A percentile compares a stretch with the other conserved stretches of the same genome.
Conservation (phyloP, 2,888 invertebrate species). For the Onchidella celtica region DNA sequence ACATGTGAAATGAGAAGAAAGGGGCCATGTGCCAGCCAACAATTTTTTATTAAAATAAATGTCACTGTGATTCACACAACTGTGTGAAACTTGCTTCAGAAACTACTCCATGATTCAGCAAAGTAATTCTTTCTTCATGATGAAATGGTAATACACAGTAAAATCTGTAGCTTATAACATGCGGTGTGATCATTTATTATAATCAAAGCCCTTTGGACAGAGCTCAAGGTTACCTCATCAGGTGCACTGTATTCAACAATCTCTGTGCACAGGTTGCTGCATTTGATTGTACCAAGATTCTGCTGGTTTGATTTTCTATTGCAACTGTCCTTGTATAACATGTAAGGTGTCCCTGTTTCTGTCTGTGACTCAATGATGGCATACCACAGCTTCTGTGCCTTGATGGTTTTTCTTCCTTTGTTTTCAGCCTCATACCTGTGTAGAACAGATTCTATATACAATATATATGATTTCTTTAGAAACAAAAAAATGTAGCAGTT, state of each 20-base stretch:
- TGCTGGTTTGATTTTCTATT: slow-evolving; percentile 98
- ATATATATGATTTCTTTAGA: not conserved
- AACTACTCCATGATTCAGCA: no score
- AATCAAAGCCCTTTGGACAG: no score
- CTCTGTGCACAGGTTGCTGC: slow-evolving; percentile 98
- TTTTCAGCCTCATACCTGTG: slow-evolving; percentile 88
- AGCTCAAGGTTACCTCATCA: slow-evolving; percentile 92
- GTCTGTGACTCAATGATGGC: slow-evolving; percentile 96
- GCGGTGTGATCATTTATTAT: no score
- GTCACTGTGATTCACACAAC: no score
- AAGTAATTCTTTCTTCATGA: no score
- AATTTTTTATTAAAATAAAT: no score
- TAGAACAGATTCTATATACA: not conserved
- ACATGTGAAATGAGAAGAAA: no score
- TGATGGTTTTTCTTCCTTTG: slow-evolving; percentile 81
- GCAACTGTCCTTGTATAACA: slow-evolving; percentile 91
- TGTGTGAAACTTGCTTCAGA: no score
- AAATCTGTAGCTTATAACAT: no score
- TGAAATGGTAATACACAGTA: no score
- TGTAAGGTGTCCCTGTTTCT: slow-evolving; percentile 98
- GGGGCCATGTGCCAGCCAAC: no score
- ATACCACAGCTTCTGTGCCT: slow-evolving; percentile 94
- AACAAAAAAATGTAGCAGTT: no score
- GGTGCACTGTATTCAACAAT: slow-evolving; percentile 95
- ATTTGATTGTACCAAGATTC: slow-evolving; percentile 98